phyloP scores from a whole-genome alignment of 92 coral and sea anemone genomes.

The Parazoanthus atlanticus region DNA sequence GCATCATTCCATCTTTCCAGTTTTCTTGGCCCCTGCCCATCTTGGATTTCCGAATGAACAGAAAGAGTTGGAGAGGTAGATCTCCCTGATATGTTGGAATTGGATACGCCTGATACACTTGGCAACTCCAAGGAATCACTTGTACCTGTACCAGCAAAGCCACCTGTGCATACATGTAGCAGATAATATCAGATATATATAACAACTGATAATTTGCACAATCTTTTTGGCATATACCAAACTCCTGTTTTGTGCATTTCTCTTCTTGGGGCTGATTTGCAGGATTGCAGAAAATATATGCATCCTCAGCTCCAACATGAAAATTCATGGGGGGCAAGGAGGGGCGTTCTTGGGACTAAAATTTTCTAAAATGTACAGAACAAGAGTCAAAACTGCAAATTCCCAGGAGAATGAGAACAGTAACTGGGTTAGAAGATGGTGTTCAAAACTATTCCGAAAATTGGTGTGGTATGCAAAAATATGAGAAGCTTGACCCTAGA shows the following conservation, averaged over 20 bases:
- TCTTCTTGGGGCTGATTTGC: too few relatives aligned
- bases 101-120: neutral
- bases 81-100: slow-evolving; percentile 2
- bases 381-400: slow-evolving; percentile 1
- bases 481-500: too few relatives aligned
- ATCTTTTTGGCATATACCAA: slow-evolving; percentile 10
- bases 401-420: neutral
- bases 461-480: slow-evolving; percentile 9
- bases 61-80: slow-evolving; percentile 15
- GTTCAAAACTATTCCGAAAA: slow-evolving; percentile 4
- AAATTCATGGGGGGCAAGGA: too few relatives aligned
- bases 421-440: neutral
- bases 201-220: slow-evolving; percentile 13
- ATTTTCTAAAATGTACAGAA: neutral
- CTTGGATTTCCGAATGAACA: slow-evolving; percentile 11
- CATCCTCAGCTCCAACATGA: too few relatives aligned
- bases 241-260: slow-evolving; percentile 1
- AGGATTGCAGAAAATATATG: too few relatives aligned
- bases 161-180: slow-evolving; percentile 20
- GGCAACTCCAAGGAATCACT: neutral
- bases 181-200: neutral
- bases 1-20: slow-evolving; percentile 47
- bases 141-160: slow-evolving; percentile 17
- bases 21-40: slow-evolving; percentile 20
- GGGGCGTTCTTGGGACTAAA: too few relatives aligned